Conservation (phyloP, 1,140 invertebrate genomes). For the Dendroctonus ponderosae region DNA sequence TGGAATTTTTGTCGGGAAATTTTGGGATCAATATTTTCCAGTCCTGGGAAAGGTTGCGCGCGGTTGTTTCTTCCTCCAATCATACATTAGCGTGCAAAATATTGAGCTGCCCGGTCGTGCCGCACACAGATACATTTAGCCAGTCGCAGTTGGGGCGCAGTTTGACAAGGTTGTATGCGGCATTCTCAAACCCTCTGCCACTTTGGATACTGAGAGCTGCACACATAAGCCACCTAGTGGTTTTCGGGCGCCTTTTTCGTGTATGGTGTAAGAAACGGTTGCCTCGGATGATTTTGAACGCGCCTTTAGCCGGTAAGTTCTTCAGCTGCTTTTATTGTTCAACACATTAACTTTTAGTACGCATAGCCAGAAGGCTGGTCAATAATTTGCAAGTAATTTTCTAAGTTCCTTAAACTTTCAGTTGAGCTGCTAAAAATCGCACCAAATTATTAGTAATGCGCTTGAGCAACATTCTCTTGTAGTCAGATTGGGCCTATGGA, state of each 20-base stretch:
- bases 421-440: not conserved
- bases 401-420: not conserved
- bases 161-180: slow-evolving; percentile 35
- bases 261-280: slow-evolving; percentile 44
- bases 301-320: slow-evolving; percentile 40
- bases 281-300: slow-evolving; percentile 44
- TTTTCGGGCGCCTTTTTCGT: slow-evolving; percentile 27
- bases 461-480: slow-evolving; percentile 13
- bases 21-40: slow-evolving; percentile 39
- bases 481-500: slow-evolving; percentile 18
- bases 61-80: slow-evolving; percentile 21
- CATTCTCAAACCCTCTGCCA: slow-evolving; percentile 27
- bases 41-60: slow-evolving; percentile 40
- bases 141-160: not conserved
- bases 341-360: not conserved
- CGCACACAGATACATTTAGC: not conserved
- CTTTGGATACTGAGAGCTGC: slow-evolving; percentile 20
- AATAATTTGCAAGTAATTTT: not conserved
- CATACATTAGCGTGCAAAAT: slow-evolving; percentile 40
- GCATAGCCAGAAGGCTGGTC: not conserved
- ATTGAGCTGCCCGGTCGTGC: slow-evolving; percentile 37
- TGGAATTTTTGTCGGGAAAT: slow-evolving; percentile 40
- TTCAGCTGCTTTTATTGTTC: slow-evolving; percentile 1
- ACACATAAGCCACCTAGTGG: slow-evolving; percentile 14
- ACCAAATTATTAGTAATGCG: slow-evolving; percentile 3